Conservation (phyloP, 2,888 invertebrate species). For the Apeira syringaria region DNA sequence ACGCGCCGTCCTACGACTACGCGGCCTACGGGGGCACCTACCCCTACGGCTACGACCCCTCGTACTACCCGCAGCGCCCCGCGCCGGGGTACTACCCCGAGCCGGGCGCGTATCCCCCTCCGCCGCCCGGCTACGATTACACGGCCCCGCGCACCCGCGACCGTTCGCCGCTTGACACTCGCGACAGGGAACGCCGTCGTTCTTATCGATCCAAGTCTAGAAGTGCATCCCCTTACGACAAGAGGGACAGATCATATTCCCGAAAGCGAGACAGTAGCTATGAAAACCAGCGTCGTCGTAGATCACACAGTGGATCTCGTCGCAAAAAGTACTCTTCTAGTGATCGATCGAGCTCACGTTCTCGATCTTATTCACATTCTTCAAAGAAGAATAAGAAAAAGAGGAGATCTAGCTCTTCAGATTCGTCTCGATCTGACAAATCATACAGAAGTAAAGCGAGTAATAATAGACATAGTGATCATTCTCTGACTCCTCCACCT, state of each 20-base stretch:
- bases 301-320: slow-evolving; percentile 55
- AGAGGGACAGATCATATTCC: slow-evolving; percentile 49
- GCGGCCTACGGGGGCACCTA: slow-evolving; percentile 55
- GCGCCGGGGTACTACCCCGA: slow-evolving; percentile 56
- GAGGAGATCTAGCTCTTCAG: slow-evolving; percentile 45
- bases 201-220: slow-evolving; percentile 51
- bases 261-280: slow-evolving; percentile 57
- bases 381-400: slow-evolving; percentile 42
- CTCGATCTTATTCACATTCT: slow-evolving; percentile 54
- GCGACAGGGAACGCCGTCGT: slow-evolving; percentile 39
- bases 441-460: slow-evolving; percentile 50
- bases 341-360: slow-evolving; percentile 59
- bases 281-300: slow-evolving; percentile 45
- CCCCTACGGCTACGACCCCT: slow-evolving; percentile 60
- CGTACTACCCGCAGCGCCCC: slow-evolving; percentile 51
- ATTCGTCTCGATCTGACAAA: slow-evolving; percentile 56
- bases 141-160: slow-evolving; percentile 36
- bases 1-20: slow-evolving; percentile 55
- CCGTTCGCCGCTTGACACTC: slow-evolving; percentile 17
- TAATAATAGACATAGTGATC: slow-evolving; percentile 37
- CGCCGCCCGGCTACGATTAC: slow-evolving; percentile 13
- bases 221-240: slow-evolving; percentile 26
- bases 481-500: slow-evolving; percentile 50
- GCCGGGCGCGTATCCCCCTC: slow-evolving; percentile 35
- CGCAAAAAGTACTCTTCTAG: slow-evolving; percentile 64